Conservation (phyloP, 2,113 vertebrate species). For the Sciurus niger region DNA sequence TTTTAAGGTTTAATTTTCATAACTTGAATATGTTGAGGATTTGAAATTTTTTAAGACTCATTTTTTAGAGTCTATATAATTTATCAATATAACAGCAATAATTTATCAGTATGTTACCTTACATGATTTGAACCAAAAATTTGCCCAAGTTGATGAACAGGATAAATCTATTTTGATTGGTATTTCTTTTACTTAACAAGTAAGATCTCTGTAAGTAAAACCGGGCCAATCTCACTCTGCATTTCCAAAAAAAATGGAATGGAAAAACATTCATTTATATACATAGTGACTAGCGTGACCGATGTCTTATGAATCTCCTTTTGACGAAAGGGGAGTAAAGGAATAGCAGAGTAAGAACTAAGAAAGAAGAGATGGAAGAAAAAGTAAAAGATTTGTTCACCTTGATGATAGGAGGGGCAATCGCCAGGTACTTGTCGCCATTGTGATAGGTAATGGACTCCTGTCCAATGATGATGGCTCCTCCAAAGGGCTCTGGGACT, state of each 20-base stretch:
- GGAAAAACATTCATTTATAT: rapidly evolving
- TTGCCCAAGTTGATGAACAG: not conserved
- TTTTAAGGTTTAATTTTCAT: not conserved
- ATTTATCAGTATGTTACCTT: not conserved
- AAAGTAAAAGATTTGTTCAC: constrained; percentile 84
- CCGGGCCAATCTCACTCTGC: not conserved
- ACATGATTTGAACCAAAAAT: not conserved
- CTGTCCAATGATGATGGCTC: constrained; percentile 99
- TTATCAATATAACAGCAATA: no score
- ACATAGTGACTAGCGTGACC: not conserved
- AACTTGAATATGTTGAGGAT: not conserved
- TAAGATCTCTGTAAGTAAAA: not conserved
- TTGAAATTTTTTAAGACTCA: not conserved
- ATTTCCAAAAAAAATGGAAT: not conserved
- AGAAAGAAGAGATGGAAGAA: not conserved
- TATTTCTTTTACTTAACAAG: not conserved
- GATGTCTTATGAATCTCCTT: not conserved
- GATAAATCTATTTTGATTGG: not conserved
- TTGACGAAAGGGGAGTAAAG: not conserved
- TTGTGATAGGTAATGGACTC: constrained; percentile 99
- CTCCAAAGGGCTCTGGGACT: constrained; percentile 99
- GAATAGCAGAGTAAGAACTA: not conserved
- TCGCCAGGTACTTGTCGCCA: constrained; percentile 98
- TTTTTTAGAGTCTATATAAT: not conserved
- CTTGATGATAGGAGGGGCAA: constrained; percentile 99